These are phyloP conservation scores for Apis dorsata DNA, from an alignment of 1,140 invertebrate species.

Conservation along the genomic window DNA sequence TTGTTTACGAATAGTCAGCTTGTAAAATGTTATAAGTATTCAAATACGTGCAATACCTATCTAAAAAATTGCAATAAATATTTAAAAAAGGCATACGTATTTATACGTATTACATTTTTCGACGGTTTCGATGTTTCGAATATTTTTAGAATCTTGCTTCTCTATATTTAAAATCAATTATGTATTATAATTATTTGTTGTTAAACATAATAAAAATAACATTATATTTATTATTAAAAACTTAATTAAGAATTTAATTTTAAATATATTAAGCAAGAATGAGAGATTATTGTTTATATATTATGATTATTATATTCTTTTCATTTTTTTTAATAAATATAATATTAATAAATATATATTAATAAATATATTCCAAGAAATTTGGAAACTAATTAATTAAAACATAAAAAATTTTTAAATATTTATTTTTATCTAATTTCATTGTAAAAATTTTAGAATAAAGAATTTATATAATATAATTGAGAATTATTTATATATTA, in stretches of 20 bases:
- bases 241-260: neutral
- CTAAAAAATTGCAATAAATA: neutral
- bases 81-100: neutral
- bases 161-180: slow-evolving; percentile 6
- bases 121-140: no score
- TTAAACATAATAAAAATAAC: slow-evolving; percentile 19
- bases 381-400: neutral
- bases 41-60: neutral
- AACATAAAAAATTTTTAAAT: neutral
- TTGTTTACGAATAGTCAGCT: neutral
- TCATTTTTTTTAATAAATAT: no score
- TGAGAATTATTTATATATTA: neutral
- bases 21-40: slow-evolving; percentile 1
- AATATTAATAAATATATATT: neutral
- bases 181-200: slow-evolving; percentile 5
- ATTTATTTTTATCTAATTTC: neutral
- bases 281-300: neutral
- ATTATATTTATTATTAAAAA: neutral
- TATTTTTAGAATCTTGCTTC: neutral
- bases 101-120: neutral
- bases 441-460: neutral
- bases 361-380: neutral
- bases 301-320: neutral
- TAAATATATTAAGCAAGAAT: neutral
- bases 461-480: neutral